Percentiles rank a stretch among this genome's conserved stretches.
Evolutionary conservation across 2,797 vertebrate species (phyloP).

Genomic region (Sciaenops ocellatus): DNA sequence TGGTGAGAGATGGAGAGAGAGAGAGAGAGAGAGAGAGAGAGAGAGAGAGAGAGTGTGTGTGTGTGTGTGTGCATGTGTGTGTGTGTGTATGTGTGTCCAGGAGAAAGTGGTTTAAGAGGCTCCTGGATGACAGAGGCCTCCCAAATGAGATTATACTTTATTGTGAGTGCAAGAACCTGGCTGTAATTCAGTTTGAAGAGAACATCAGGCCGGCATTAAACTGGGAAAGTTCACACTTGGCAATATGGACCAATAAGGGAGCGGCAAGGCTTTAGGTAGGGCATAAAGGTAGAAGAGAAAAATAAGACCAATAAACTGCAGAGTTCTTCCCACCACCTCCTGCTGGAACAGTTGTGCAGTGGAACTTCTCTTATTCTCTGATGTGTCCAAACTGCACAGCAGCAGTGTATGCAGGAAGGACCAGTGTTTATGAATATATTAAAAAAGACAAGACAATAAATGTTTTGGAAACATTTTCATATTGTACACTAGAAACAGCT

Average conservation of each 20-base stretch:
- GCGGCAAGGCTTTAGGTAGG: constrained; percentile 44
- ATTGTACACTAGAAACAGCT: no score
- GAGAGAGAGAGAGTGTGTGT: constrained; percentile 52
- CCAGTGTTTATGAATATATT: neutral
- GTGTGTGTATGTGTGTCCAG: constrained; percentile 62
- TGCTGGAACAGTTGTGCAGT: constrained; percentile 12
- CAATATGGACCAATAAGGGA: constrained; percentile 79
- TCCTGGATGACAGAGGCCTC: constrained; percentile 81
- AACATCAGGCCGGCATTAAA: constrained; percentile 81
- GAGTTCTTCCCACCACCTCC: constrained; percentile 22
- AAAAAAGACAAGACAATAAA: neutral
- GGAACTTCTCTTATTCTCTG: constrained; percentile 6
- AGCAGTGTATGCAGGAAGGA: neutral
- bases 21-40: constrained; percentile 38
- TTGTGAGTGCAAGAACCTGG: constrained; percentile 84
- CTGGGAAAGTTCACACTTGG: constrained; percentile 84
- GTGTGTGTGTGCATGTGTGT: constrained; percentile 48
- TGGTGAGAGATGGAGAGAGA: constrained; percentile 63
- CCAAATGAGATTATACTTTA: constrained; percentile 88
- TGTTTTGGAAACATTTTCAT: no score
- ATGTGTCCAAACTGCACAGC: neutral
- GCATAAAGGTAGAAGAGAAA: constrained; percentile 57
- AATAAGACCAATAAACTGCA: constrained; percentile 62
- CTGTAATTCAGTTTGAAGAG: constrained; percentile 87
- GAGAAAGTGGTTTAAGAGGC: constrained; percentile 84